Conservation (phyloP, 1,140 invertebrate genomes). For the Helicoverpa armigera region DNA sequence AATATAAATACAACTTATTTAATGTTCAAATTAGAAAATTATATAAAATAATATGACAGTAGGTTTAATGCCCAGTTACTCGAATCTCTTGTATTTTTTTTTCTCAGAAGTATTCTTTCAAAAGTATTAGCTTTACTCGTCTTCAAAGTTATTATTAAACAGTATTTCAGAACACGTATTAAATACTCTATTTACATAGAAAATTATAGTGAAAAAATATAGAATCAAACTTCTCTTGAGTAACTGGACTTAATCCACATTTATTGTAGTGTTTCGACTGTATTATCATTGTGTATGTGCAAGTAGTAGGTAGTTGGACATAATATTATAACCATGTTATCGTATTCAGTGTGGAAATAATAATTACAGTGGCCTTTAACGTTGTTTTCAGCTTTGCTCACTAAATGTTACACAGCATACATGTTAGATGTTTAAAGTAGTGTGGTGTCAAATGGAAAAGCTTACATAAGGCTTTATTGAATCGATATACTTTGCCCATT, state of each 20-base stretch:
- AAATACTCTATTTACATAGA: too few species aligned
- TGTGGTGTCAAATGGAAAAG: neutral
- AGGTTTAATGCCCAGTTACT: constrained; percentile 51
- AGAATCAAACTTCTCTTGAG: neutral
- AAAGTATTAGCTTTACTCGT: constrained; percentile 9
- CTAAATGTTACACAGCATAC: constrained; percentile 37
- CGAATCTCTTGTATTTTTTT: constrained; percentile 32
- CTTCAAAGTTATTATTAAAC: constrained; percentile 1
- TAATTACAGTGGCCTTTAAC: constrained; percentile 50
- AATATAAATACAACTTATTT: constrained; percentile 41
- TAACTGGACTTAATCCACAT: constrained; percentile 45
- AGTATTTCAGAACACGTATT: constrained; percentile 9
- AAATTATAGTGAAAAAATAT: neutral
- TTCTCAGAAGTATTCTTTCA: constrained; percentile 22
- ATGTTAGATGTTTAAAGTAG: constrained; percentile 19
- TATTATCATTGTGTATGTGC: constrained; percentile 43
- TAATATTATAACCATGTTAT: constrained; percentile 40
- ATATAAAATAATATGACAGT: constrained; percentile 31
- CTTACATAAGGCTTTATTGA: neutral
- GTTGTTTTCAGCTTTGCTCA: constrained; percentile 47
- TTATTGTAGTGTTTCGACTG: constrained; percentile 52
- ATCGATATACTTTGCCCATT: neutral
- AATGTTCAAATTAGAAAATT: constrained; percentile 46
- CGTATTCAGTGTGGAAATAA: constrained; percentile 48
- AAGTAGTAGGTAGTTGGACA: constrained; percentile 50